phyloP scores from a whole-genome alignment of 1,140 invertebrate species.

The Aphelinus certus region DNA sequence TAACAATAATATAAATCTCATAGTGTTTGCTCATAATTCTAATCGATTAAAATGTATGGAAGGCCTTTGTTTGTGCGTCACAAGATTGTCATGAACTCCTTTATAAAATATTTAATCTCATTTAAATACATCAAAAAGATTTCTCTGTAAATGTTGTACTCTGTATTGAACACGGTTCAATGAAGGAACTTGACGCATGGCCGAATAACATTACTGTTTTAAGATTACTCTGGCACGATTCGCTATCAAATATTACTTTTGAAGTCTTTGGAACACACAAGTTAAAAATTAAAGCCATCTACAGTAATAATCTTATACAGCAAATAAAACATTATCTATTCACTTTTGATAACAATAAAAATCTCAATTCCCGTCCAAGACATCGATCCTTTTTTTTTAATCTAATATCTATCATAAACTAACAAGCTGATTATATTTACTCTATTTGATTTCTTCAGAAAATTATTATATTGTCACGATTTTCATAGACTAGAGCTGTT shows the following conservation, averaged over 20 bases:
- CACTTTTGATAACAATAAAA: slow-evolving; percentile 16
- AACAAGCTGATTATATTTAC: slow-evolving; percentile 12
- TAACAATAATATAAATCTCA: slow-evolving; percentile 12
- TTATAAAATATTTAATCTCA: slow-evolving; percentile 16
- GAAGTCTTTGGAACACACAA: slow-evolving; percentile 28
- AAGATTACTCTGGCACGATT: slow-evolving; percentile 15
- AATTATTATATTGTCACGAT: slow-evolving; percentile 14
- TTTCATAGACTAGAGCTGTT: slow-evolving; percentile 27
- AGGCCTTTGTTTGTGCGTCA: slow-evolving; percentile 3
- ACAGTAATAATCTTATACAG: slow-evolving; percentile 22
- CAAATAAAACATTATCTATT: slow-evolving; percentile 4
- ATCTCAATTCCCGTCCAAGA: slow-evolving; percentile 9
- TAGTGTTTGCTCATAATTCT: background rate
- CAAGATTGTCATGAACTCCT: background rate
- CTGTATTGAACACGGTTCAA: background rate
- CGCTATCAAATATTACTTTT: slow-evolving; percentile 20
- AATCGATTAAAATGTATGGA: background rate
- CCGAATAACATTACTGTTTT: background rate
- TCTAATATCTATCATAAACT: slow-evolving; percentile 3
- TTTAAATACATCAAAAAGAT: slow-evolving; percentile 12
- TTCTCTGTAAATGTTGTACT: slow-evolving; percentile 25
- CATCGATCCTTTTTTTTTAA: background rate
- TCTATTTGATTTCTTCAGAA: background rate
- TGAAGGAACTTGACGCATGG: slow-evolving; percentile 9
- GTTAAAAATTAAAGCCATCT: slow-evolving; percentile 7